Conservation (phyloP, 1,140 invertebrate species). For the Lordiphosa stackelbergi region DNA sequence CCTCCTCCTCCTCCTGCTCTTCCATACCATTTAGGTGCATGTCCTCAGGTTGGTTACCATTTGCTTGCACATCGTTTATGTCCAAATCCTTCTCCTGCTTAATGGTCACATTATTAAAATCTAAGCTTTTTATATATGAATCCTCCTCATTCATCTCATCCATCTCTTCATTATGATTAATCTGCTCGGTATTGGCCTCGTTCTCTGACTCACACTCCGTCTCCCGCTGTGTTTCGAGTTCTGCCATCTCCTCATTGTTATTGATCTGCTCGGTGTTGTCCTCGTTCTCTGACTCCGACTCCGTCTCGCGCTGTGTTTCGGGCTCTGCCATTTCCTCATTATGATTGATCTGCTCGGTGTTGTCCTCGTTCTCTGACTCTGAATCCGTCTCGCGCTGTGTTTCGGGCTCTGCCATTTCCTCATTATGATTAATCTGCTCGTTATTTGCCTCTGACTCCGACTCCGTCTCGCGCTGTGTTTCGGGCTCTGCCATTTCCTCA, state of each 20-base stretch:
- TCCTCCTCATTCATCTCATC: constrained; percentile 46
- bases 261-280: constrained; percentile 31
- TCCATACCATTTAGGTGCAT: constrained; percentile 30
- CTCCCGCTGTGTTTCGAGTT: neutral
- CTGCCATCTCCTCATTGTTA: constrained; percentile 36
- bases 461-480: neutral
- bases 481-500: too few species aligned
- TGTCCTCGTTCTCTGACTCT: neutral
- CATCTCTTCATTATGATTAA: constrained; percentile 49
- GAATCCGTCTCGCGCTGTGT: neutral
- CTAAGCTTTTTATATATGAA: constrained; percentile 51
- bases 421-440: too few species aligned
- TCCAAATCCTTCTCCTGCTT: constrained; percentile 67
- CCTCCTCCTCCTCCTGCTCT: constrained; percentile 20
- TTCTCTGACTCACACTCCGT: constrained; percentile 1
- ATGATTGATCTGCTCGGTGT: too few species aligned
- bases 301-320: too few species aligned
- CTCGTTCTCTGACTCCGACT: neutral
- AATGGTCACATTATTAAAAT: constrained; percentile 53
- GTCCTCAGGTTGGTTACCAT: constrained; percentile 19
- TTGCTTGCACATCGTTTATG: constrained; percentile 35
- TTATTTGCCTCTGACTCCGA: constrained; percentile 1
- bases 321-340: too few species aligned
- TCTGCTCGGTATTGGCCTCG: constrained; percentile 13
- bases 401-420: too few species aligned